Base-by-base conservation (phyloP, 2,888 invertebrate species). In the Tricholauxania praeusta region DNA sequence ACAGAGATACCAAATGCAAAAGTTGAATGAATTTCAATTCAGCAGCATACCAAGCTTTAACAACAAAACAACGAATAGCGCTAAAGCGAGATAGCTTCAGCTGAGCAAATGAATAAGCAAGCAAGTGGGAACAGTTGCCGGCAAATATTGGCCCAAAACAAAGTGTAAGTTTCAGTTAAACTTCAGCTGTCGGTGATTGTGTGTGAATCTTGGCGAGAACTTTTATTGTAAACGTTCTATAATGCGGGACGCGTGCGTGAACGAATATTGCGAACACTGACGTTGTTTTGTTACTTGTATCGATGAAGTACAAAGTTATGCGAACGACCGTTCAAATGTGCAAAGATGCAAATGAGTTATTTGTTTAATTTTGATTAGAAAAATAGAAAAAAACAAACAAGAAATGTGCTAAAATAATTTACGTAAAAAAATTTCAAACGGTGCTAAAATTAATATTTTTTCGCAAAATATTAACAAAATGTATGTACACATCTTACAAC, bases 141-240 rank as follows among this genome's bases (percentile, higher is more conserved):
- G 17, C 19, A 49, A 65, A 22, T 19, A 51, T 19, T 55, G n/a
- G 12, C 22, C 19, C 15, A 65, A 65, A 28, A 19, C 39, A 57
- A 47, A 57, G 19, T 19, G 22, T n/a, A 15, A 39, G 17, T 57
- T 52, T 79, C 69, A 80, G 82, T 84, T 80, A 77, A 79, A 74
- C 79, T 83, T 82, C 78, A 82, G 82, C 83, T 85, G 81, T 80
- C 84, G 83, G 64, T 57, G 63, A 52, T 72, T 49, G 62, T 73
- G 19, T 49, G 62, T 73, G 19, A 28, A 28, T 28, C 0, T 28
- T 28, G 28, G 4, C 28, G 15, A n/a, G 60, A 32, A 19, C 49
- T 49, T 51, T 19, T 19, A 49, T n/a, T 48, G 17, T 48, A 12
- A 22, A 39, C 39, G 39, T 39, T 7, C 39, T 39, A 10, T 39